phyloP scores from a whole-genome alignment of 2,797 vertebrate species.

The Buphagus erythrorhynchus region DNA sequence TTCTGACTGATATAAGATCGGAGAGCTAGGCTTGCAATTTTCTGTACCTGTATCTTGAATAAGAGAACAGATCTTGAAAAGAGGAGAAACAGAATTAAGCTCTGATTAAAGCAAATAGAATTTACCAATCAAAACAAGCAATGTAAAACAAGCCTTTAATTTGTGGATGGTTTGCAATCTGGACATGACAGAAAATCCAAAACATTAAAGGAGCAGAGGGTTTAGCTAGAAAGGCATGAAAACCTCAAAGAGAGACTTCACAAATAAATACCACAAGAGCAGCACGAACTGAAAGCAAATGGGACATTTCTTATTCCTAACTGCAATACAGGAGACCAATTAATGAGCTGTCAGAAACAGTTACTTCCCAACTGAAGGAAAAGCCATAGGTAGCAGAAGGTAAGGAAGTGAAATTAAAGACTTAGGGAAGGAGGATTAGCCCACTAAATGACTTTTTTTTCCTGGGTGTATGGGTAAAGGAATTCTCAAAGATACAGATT shows the following conservation, averaged over 20 bases:
- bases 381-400: not conserved
- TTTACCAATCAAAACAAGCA: not conserved
- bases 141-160: not conserved
- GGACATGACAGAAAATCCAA: conserved; percentile 12
- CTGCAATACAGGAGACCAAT: not conserved
- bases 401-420: not conserved
- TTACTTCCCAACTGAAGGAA: not conserved
- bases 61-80: not conserved
- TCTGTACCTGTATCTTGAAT: not conserved
- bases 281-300: conserved; percentile 5
- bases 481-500: not conserved
- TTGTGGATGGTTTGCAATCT: not conserved
- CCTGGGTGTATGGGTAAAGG: not conserved
- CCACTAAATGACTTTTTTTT: not conserved
- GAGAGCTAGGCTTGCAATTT: not conserved
- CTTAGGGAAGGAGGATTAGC: not conserved
- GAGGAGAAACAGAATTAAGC: not conserved
- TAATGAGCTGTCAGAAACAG: conserved; percentile 32
- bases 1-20: not conserved
- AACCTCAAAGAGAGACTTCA: not conserved
- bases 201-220: not conserved
- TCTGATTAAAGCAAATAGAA: conserved; percentile 26
- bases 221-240: conserved; percentile 6
- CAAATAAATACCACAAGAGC: not conserved
- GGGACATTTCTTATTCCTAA: not conserved